Evolutionary conservation across 2,888 invertebrate species (phyloP).

Genomic region (Aporophyla lueneburgensis): DNA sequence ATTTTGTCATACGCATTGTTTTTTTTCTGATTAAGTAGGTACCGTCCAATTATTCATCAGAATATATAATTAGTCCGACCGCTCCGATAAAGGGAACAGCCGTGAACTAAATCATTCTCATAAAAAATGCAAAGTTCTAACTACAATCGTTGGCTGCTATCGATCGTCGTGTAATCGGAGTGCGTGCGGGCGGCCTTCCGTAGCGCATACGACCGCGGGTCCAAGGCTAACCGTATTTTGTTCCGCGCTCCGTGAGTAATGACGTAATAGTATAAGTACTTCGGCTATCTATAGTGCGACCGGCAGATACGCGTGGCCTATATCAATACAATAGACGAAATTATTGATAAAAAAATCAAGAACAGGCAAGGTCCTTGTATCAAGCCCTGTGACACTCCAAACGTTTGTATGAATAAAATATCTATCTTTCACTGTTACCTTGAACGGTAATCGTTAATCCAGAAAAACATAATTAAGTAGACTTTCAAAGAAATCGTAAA

Average conservation of each 20-base stretch:
- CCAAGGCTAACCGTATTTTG: slow-evolving; percentile 88
- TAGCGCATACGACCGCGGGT: slow-evolving; percentile 80
- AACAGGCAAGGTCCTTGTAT: background rate
- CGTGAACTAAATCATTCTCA: slow-evolving; percentile 18
- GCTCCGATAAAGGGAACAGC: background rate
- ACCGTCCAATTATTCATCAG: background rate
- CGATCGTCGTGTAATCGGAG: slow-evolving; percentile 65
- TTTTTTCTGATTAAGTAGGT: background rate
- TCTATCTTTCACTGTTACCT: slow-evolving; percentile 12
- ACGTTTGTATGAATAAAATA: background rate
- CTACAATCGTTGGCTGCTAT: slow-evolving; percentile 39
- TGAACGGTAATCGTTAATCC: slow-evolving; percentile 21
- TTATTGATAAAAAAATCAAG: slow-evolving; percentile 33
- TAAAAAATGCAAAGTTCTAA: slow-evolving; percentile 45
- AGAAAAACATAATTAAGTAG: slow-evolving; percentile 42
- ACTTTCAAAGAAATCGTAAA: slow-evolving; percentile 46
- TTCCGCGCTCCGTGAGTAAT: slow-evolving; percentile 86
- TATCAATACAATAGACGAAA: slow-evolving; percentile 62
- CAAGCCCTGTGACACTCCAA: slow-evolving; percentile 8
- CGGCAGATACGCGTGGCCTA: slow-evolving; percentile 68
- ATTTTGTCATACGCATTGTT: background rate
- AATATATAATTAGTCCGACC: background rate
- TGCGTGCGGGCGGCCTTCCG: slow-evolving; percentile 73
- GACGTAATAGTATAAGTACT: slow-evolving; percentile 84
- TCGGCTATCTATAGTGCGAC: slow-evolving; percentile 77